Conservation (phyloP, 2,797 vertebrate genomes). For the Urosaurus nigricauda region DNA sequence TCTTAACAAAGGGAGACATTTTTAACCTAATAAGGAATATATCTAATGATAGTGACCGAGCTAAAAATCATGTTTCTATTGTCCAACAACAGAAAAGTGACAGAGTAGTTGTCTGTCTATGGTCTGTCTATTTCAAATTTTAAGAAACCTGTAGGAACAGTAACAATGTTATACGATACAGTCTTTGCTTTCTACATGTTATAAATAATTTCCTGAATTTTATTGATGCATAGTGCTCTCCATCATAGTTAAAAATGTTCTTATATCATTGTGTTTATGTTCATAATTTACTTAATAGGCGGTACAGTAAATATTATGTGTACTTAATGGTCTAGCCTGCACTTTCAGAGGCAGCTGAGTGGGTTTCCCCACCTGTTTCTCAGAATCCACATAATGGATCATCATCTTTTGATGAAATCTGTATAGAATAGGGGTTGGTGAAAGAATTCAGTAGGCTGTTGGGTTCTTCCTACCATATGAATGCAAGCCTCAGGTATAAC, state of each 20-base stretch:
- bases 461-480: not conserved
- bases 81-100: not conserved
- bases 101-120: not conserved
- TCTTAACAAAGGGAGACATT: not conserved
- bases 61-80: not conserved
- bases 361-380: not conserved
- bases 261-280: not conserved
- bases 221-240: not conserved
- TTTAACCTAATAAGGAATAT: not conserved
- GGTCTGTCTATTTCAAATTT: not conserved
- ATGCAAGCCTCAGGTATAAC: not conserved
- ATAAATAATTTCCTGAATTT: not conserved
- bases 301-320: not conserved
- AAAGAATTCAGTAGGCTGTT: not conserved
- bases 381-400: not conserved
- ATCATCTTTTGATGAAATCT: not conserved
- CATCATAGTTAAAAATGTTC: not conserved
- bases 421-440: not conserved
- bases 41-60: not conserved
- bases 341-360: not conserved
- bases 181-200: not conserved
- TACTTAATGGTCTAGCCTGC: not conserved
- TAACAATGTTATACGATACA: not conserved
- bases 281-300: not conserved
- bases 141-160: not conserved